A percentile compares a stretch with the other conserved stretches of the same genome.
phyloP scores from a whole-genome alignment of 2,888 invertebrate genomes.

The Caenorhabditis uteleia region DNA sequence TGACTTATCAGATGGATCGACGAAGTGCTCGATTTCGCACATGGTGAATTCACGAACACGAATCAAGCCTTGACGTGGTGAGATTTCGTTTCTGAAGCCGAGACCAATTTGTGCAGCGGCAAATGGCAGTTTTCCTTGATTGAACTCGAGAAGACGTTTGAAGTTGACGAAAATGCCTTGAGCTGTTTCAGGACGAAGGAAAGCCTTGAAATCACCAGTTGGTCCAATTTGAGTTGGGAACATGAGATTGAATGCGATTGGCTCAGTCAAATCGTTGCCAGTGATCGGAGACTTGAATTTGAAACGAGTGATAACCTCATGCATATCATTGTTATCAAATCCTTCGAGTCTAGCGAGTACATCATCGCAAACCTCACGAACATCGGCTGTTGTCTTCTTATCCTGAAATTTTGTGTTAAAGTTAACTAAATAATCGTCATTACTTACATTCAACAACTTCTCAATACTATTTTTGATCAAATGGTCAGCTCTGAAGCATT shows the following conservation, averaged over 20 bases:
- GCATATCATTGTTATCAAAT: slow-evolving; percentile 66
- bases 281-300: slow-evolving; percentile 93
- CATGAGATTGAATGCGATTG: slow-evolving; percentile 98
- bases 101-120: slow-evolving; percentile 98
- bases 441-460: slow-evolving; percentile 43
- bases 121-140: slow-evolving; percentile 83
- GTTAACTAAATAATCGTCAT: not conserved
- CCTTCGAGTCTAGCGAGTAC: slow-evolving; percentile 78
- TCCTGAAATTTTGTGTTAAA: slow-evolving; percentile 74
- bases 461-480: slow-evolving; percentile 79
- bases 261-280: slow-evolving; percentile 89
- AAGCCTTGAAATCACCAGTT: slow-evolving; percentile 85
- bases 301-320: slow-evolving; percentile 80
- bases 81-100: slow-evolving; percentile 98
- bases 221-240: slow-evolving; percentile 97
- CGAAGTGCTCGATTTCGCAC: slow-evolving; percentile 98
- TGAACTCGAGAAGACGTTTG: slow-evolving; percentile 93
- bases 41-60: slow-evolving; percentile 86
- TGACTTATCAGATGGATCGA: slow-evolving; percentile 85
- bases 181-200: slow-evolving; percentile 95
- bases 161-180: slow-evolving; percentile 99
- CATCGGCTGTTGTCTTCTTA: slow-evolving; percentile 79
- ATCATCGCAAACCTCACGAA: slow-evolving; percentile 79
- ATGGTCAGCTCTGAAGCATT: slow-evolving; percentile 96
- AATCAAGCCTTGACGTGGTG: slow-evolving; percentile 79